A percentile compares a stretch with the other conserved stretches of the same genome.
These are phyloP conservation scores for Apis cerana DNA, from an alignment of 1,140 invertebrate species.

Conservation along the genomic window DNA sequence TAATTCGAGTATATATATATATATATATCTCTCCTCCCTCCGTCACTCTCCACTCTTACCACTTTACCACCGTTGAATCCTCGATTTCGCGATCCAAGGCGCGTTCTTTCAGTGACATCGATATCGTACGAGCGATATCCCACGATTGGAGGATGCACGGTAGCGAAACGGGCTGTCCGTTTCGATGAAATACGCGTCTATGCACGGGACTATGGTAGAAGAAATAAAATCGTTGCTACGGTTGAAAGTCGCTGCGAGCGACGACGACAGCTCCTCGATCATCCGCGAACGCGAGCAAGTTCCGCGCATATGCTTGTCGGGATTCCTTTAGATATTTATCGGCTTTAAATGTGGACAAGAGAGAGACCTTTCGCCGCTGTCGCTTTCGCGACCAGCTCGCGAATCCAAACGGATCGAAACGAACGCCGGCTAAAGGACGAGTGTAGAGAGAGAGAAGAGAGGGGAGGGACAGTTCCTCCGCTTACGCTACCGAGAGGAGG, in stretches of 20 bases:
- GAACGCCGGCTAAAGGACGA: constrained; percentile 8
- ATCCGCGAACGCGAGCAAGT: constrained; percentile 39
- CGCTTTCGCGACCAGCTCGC: constrained; percentile 39
- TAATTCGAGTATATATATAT: constrained; percentile 31
- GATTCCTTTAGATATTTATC: constrained; percentile 60
- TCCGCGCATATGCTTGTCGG: constrained; percentile 38
- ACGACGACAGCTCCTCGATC: constrained; percentile 48
- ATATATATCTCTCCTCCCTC: neutral
- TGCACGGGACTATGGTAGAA: neutral
- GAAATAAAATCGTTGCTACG: constrained; percentile 36
- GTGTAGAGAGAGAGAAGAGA: neutral
- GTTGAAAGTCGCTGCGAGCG: constrained; percentile 27
- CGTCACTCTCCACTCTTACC: neutral
- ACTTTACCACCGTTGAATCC: too few relatives aligned
- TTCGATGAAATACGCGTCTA: constrained; percentile 31
- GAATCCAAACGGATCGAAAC: constrained; percentile 3
- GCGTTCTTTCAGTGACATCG: too few relatives aligned
- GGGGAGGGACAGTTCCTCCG: neutral
- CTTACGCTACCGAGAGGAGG: neutral
- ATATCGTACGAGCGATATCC: neutral
- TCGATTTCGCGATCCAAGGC: too few relatives aligned
- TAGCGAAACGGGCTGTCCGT: constrained; percentile 30
- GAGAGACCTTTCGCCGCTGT: constrained; percentile 51
- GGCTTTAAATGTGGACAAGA: constrained; percentile 48
- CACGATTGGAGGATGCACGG: neutral